Evolutionary conservation across 2,888 invertebrate genomes (phyloP).

Genomic region (Monochamus alternatus): DNA sequence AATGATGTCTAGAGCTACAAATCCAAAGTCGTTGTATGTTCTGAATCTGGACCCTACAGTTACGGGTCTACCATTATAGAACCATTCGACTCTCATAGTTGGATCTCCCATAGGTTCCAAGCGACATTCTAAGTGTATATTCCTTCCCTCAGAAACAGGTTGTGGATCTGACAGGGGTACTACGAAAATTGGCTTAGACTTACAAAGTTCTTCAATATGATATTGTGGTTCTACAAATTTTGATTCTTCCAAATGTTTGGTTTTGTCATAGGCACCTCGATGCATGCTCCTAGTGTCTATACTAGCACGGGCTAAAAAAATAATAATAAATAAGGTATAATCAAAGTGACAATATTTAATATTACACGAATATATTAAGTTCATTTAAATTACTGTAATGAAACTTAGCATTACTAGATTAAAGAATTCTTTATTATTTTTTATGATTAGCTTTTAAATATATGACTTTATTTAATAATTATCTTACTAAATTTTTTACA

Average conservation of each 20-base stretch:
- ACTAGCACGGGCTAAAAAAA: conserved; percentile 83
- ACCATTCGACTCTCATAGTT: conserved; percentile 96
- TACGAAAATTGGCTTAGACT: conserved; percentile 95
- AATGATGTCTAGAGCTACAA: conserved; percentile 95
- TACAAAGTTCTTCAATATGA: conserved; percentile 92
- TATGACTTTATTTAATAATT: too few relatives aligned
- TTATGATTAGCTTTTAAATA: too few relatives aligned
- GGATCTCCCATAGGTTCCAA: conserved; percentile 97
- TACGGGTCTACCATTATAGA: conserved; percentile 91
- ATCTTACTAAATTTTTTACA: too few relatives aligned
- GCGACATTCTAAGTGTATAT: conserved; percentile 92
- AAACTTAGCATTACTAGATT: too few relatives aligned
- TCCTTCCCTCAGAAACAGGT: conserved; percentile 89
- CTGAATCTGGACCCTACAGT: conserved; percentile 94
- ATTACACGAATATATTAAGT: neutral
- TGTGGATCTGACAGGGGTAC: conserved; percentile 91
- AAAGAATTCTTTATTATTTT: too few relatives aligned
- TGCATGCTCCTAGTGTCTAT: conserved; percentile 95
- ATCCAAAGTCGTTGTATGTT: conserved; percentile 97
- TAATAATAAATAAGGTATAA: conserved; percentile 29
- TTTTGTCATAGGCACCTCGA: conserved; percentile 88
- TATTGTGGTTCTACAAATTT: conserved; percentile 91
- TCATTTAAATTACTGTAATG: too few relatives aligned
- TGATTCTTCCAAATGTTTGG: conserved; percentile 87
- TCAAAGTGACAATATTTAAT: neutral